Base-by-base conservation (phyloP, 2,113 vertebrate genomes). In the Rhipidura dahli region DNA sequence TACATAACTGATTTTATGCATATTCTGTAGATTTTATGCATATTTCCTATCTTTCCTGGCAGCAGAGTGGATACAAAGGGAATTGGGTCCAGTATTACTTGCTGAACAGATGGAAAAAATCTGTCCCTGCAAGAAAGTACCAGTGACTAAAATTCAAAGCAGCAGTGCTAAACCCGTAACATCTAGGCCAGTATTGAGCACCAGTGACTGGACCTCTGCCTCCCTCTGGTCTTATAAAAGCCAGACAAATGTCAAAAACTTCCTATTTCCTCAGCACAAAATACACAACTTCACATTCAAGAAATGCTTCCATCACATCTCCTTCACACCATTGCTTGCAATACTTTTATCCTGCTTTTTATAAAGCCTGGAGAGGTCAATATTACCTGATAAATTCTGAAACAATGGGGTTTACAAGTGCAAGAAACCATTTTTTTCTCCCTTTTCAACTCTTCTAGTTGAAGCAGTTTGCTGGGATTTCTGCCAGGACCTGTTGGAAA, bases 401-500 rank as follows among this genome's bases (percentile, higher is more conserved):
- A 95, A 95, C 85, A 94, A 92, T 78, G 64, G 76, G 16, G 51
- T 96, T 95, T 95, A 89, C 83, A 97, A 96, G 92, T 79, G 78
- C 84, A 97, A 96, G 68, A 87, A 90, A 93, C 83, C 68, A 30
- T 86, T 73, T 26, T 6, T 7, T 0, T 2, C 57, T 37, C 4
- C 3, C 17, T 35, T 68, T 90, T 60, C 71, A 93, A 59, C 39
- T 31, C 50, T 68, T 87, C 85, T 70, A 61, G 87, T 84, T 87
- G 87, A 96, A 96, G 64, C 64, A 84, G 72, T 89, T 85, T 45
- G 64, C 94, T 90, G 93, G 90, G 95, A 94, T 77, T 63, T 44
- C 87, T 94, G 94, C 97, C 97, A 97, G 86, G 40, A 69, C 65
- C 79, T 57, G 63, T 73, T 87, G 85, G 91, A 96, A 97, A 96